Base-by-base conservation (phyloP, 2,888 invertebrate species). In the Rhogogaster chlorosoma region DNA sequence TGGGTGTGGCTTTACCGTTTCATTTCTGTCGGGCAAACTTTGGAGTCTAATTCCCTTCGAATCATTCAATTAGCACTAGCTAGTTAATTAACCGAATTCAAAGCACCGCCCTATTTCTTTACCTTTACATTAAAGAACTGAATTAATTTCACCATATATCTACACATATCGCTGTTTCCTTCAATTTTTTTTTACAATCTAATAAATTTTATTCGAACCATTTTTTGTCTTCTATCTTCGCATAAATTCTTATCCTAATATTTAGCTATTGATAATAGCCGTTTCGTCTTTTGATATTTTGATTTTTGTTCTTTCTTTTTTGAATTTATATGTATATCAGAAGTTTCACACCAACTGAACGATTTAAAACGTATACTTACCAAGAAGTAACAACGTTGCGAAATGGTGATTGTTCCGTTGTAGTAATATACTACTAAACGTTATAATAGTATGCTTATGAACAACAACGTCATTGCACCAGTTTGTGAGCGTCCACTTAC, bases 401-500 rank as follows among this genome's bases (percentile, higher is more conserved):
- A 49, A 80, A 80, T 26, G 57, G 80, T 61, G 80, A 57, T 61
- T 80, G 80, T 80, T 61, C 80, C 57, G 57, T 80, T 80, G 77
- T 77, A 53, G 42, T 32, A 15, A n/a, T 7, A n/a, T 36, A 29
- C n/a, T 18, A 73, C 26, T 42, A 38, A 42, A 42, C 26, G 15
- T 7, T n/a, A 70, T 22, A 15, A n/a, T n/a, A n/a, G 61, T 6
- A 61, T 22, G 61, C 26, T 36, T 57, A 80, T 32, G 80, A 80
- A 61, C 80, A 61, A 22, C 38, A 61, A 80, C 80, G 61, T 61
- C 61, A 80, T 80, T 80, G 61, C 61, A 61, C 80, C 61, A 80
- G 80, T 80, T 80, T 61, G 71, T 73, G 61, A 78, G 61, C 32
- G 61, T 61, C 57, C 38, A 36, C 80, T 32, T 36, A 45, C 75